Evolutionary conservation across 2,888 invertebrate genomes (phyloP), one percentile per base, ranked within the genome.

Genomic region (Eueremaeus valkanovi): DNA sequence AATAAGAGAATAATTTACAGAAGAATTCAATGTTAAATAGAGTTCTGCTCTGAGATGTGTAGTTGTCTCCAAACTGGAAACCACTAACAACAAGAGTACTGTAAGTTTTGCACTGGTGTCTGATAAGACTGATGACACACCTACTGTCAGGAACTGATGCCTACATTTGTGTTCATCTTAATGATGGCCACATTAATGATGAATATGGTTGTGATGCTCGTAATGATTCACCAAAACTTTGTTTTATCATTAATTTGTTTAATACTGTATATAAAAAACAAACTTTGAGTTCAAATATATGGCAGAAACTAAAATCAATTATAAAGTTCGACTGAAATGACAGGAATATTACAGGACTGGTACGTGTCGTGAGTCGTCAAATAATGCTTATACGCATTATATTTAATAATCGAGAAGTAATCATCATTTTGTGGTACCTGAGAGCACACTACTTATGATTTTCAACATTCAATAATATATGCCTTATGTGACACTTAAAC

Each of bases 131-230:
- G 66, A 63, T 63, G 63, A 33, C 66, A 66, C 36, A 66, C 31
- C 66, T 66, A 66, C 66, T 66, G 66, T 66, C 66, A 66, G 66
- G 66, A 66, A 66, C 66, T 66, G 66, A 36, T 66, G 66, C 36
- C 66, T 66, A 66, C 66, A 66, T 36, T 21, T 18, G 36, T 66
- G 66, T 21, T 66, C n/a, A 36, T 66, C 66, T 66, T n/a, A 66
- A 66, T 66, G 66, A 21, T 18, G n/a, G n/a, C n/a, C n/a, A 66
- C 36, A 66, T 66, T 66, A 66, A 66, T 66, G 66, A 66, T 66
- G 36, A 36, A 66, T 66, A 36, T 11, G 18, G 11, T n/a, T n/a
- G n/a, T n/a, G n/a, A n/a, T 31, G n/a, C 33, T 13, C n/a, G 21
- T 66, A 66, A 66, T 66, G 66, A 33, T 66, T 31, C 33, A 13